Evolutionary conservation across 2,888 invertebrate species (phyloP).

Genomic region (Rhingia rostrata): DNA sequence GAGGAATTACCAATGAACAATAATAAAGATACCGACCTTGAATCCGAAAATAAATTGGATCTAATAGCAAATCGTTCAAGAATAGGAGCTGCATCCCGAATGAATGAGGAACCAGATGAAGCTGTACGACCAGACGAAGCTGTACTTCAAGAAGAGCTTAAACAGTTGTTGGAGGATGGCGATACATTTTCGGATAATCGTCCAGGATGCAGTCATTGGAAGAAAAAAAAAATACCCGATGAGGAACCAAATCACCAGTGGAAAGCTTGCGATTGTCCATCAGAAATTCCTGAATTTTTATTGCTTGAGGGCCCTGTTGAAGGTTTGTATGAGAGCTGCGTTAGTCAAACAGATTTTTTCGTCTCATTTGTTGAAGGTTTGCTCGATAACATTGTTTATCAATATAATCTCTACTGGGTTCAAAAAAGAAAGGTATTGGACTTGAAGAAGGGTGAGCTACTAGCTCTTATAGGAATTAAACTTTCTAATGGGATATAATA

Average conservation of each 20-base stretch:
- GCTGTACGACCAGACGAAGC: no score
- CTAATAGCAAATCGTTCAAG: no score
- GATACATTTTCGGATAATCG: conserved; percentile 9
- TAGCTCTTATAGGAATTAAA: no score
- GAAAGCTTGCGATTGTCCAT: conserved; percentile 13
- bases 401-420: not conserved
- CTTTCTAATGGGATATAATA: no score
- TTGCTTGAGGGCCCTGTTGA: conserved; percentile 18
- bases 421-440: not conserved
- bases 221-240: conserved; percentile 20
- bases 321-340: not conserved
- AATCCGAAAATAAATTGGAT: no score
- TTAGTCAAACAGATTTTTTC: no score
- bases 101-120: no score
- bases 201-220: conserved; percentile 19
- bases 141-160: conserved; percentile 26
- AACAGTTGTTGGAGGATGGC: conserved; percentile 18
- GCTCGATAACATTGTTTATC: not conserved
- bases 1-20: no score
- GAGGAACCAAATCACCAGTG: conserved; percentile 29
- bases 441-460: conserved; percentile 9
- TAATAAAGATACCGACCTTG: no score
- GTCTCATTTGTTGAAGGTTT: not conserved
- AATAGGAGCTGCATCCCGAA: no score
- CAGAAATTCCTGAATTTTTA: conserved; percentile 32